phyloP scores from a whole-genome alignment of 2,113 vertebrate species.

The Macaca fascicularis region T2T-MFA8v1.1 NC_088386.1:10556001-10556500 shows the following conservation, averaged over 20 bases:
- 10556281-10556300: background rate
- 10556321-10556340: background rate
- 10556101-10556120: background rate
- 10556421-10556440: background rate
- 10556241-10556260: background rate
- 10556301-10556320: background rate
- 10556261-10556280: background rate
- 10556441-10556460: rapidly evolving
- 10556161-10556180: background rate
- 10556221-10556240: too few relatives aligned
- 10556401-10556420: background rate
- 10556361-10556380: background rate
- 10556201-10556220: background rate
- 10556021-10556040: background rate
- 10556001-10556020: background rate
- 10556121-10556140: background rate
- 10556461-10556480: background rate
- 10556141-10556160: background rate
- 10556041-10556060: background rate
- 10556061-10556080: background rate
- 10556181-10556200: background rate
- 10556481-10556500: background rate
- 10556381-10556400: too few relatives aligned
- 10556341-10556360: background rate
- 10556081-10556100: background rate